Conservation (phyloP, 2,113 vertebrate genomes). For the Benitochromis conjunctus region DNA sequence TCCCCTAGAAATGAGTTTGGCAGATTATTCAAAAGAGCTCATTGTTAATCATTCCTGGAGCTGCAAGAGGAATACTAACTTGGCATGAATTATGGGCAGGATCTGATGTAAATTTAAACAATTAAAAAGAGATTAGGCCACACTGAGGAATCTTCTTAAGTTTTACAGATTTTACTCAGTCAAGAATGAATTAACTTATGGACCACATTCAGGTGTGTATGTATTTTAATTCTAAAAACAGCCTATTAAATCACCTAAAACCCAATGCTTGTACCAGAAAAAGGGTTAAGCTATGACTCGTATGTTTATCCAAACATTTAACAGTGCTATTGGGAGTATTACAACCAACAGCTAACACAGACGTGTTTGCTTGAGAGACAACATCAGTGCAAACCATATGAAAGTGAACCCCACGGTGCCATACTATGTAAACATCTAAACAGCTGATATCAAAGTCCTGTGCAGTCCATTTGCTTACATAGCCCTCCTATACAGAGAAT, state of each 20-base stretch:
- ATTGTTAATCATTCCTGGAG: not conserved
- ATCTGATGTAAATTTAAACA: not conserved
- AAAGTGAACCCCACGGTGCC: not conserved
- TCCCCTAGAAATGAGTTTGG: slow-evolving; percentile 78
- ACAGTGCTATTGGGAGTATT: not conserved
- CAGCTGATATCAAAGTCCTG: not conserved
- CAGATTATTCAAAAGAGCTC: not conserved
- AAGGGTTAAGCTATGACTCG: not conserved
- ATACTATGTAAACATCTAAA: not conserved
- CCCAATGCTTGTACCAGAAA: not conserved
- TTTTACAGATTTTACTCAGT: not conserved
- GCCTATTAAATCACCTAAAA: not conserved
- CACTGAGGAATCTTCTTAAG: not conserved
- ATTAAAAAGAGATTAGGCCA: not conserved
- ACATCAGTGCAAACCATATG: not conserved
- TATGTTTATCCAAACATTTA: not conserved
- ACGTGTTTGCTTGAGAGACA: not conserved
- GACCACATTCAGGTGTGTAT: not conserved
- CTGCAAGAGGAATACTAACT: not conserved
- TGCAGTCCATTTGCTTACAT: not conserved
- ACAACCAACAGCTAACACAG: not conserved
- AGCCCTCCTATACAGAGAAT: not conserved
- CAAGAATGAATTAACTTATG: not conserved
- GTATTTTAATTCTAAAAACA: not conserved
- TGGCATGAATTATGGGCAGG: not conserved